Base-by-base conservation (phyloP, 2,888 invertebrate species). In the Gortyna flavago region DNA sequence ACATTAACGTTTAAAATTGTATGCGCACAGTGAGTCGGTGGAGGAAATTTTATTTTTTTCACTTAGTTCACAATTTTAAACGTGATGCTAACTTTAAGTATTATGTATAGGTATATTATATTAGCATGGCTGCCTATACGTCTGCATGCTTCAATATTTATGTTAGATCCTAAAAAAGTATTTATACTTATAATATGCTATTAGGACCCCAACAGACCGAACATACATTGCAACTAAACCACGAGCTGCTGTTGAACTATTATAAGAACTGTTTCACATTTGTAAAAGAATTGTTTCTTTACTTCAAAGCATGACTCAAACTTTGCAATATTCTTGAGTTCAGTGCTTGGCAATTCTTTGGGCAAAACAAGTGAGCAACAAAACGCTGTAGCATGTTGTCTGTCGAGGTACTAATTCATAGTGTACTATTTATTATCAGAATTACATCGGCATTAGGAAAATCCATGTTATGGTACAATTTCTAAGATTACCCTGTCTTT, bases 1-100 rank as follows among this genome's bases (percentile, higher is more conserved):
- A 84, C 78, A 74, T 81, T 70, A 41, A 76, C 81, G 84, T 88
- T 88, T 90, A 88, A 89, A 89, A 89, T 89, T 87, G 85, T 83
- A 80, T 72, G 82, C 65, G 71, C 72, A 81, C 77, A 41, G 70
- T 76, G 72, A 71, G 75, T 65, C 48, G 75, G 79, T 68, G 48
- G 77, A 72, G 65, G 73, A 86, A 76, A 72, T 67, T 32, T n/a
- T 65, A 32, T 62, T 65, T 72, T 76, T 80, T 79, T 75, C 72
- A 70, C 65, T 54, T 68, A 71, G 78, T 62, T 78, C 75, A 80
- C 88, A 85, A 87, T 88, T 89, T 88, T 86, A 87, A 87, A 86
- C 82, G 88, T 78, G 48, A 80, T 86, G 82, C 44, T 84, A 82
- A 75, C 48, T 25, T 87, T 88, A 79, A 79, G 75, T 59, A 65